A percentile compares a stretch with the other conserved stretches of the same genome.
phyloP scores from a whole-genome alignment of 1,140 invertebrate species.

The Acyrthosiphon pisum region DNA sequence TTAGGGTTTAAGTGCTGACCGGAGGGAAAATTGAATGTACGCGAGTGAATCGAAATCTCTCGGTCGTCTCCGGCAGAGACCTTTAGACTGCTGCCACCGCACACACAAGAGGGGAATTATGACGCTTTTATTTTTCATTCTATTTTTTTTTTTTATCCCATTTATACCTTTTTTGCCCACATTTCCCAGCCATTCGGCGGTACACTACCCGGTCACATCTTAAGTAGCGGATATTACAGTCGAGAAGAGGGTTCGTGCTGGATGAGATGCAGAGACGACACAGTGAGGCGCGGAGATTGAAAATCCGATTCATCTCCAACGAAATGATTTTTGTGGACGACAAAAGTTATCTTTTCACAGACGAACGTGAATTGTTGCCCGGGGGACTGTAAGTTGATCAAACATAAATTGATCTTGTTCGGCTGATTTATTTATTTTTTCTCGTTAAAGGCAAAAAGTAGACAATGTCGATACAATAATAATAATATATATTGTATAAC shows the following conservation, averaged over 20 bases:
- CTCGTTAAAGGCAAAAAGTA: background rate
- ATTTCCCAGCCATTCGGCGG: too few species aligned
- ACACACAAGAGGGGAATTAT: constrained; percentile 10
- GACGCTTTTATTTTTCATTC: constrained; percentile 11
- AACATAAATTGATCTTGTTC: constrained; percentile 48
- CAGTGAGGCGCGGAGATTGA: constrained; percentile 13
- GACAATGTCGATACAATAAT: background rate
- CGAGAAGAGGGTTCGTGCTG: background rate
- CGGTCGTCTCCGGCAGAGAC: background rate
- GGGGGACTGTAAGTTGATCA: constrained; percentile 41
- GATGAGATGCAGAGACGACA: background rate
- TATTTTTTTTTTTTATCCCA: background rate
- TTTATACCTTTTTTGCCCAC: background rate
- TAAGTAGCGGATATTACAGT: constrained; percentile 40
- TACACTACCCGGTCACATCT: background rate
- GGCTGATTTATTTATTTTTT: constrained; percentile 41
- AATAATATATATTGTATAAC: background rate
- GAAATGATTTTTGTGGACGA: constrained; percentile 46
- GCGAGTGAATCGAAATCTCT: constrained; percentile 36
- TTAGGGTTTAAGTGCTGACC: constrained; percentile 36
- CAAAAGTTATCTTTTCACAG: constrained; percentile 41
- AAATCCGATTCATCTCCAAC: constrained; percentile 27
- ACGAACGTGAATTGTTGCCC: background rate
- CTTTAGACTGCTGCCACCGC: background rate
- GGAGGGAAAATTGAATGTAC: constrained; percentile 4